phyloP scores from a whole-genome alignment of 2,113 vertebrate genomes.

The Holacanthus passer region DNA sequence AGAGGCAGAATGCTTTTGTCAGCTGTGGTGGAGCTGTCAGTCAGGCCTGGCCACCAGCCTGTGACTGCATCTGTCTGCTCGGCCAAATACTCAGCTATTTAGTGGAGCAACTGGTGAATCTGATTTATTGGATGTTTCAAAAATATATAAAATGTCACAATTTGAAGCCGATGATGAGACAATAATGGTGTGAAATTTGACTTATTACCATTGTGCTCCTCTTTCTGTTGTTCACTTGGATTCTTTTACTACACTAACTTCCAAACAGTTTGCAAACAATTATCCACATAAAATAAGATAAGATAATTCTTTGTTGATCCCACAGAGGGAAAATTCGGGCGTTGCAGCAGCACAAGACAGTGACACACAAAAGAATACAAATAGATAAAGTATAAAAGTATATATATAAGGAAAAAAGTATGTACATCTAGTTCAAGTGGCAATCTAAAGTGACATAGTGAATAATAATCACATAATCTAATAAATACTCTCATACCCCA shows the following conservation, averaged over 20 bases:
- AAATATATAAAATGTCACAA: background rate
- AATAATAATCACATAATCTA: too few relatives aligned
- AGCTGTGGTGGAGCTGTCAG: slow-evolving; percentile 71
- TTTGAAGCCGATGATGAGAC: background rate
- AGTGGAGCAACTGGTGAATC: slow-evolving; percentile 12
- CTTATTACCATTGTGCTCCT: background rate
- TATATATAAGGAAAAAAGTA: too few relatives aligned
- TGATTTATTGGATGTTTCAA: slow-evolving; percentile 1
- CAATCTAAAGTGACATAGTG: too few relatives aligned
- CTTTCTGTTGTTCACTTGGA: background rate
- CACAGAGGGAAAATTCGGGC: too few relatives aligned
- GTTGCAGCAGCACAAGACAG: too few relatives aligned
- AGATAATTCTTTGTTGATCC: too few relatives aligned
- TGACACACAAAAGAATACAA: too few relatives aligned
- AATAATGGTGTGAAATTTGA: background rate
- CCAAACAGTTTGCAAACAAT: background rate
- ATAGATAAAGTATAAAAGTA: too few relatives aligned
- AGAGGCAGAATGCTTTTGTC: slow-evolving; percentile 63
- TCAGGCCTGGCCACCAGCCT: slow-evolving; percentile 62
- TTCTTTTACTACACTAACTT: background rate
- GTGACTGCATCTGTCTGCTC: slow-evolving; percentile 67
- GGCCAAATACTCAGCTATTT: slow-evolving; percentile 20
- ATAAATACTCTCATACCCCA: too few relatives aligned
- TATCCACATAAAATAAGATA: too few relatives aligned
- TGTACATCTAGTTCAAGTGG: too few relatives aligned